Conservation (phyloP, 2,113 vertebrate genomes). For the Plotosus lineatus region DNA sequence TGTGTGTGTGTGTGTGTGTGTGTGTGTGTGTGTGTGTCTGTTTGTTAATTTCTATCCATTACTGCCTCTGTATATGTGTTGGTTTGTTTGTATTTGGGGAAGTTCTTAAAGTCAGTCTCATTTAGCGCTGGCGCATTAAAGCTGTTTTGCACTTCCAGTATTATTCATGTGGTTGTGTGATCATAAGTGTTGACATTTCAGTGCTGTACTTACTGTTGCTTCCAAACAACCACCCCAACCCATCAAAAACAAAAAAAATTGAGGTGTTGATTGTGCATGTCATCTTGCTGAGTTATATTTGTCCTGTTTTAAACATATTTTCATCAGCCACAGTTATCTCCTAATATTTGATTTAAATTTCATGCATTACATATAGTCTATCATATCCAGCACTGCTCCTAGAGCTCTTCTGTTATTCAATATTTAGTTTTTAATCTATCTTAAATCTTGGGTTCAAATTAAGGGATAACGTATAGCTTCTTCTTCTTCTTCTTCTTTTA, state of each 20-base stretch:
- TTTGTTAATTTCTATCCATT: not conserved
- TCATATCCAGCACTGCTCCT: not conserved
- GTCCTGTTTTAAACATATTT: not conserved
- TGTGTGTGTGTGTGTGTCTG: not conserved
- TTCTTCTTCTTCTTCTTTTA: too few species aligned
- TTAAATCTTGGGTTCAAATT: not conserved
- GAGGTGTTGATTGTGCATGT: not conserved
- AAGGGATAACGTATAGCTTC: too few species aligned
- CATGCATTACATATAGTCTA: not conserved
- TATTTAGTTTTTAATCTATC: not conserved
- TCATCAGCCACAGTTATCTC: not conserved
- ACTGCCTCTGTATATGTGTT: not conserved
- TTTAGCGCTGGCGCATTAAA: slow-evolving; percentile 47
- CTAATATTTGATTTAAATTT: not conserved
- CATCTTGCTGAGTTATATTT: not conserved
- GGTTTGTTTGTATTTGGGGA: not conserved
- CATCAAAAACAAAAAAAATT: too few species aligned
- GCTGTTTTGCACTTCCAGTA: slow-evolving; percentile 44
- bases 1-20: not conserved
- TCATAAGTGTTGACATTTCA: not conserved
- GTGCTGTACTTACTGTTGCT: not conserved
- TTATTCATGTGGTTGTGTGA: not conserved
- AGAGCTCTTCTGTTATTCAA: not conserved
- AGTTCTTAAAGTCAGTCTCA: not conserved
- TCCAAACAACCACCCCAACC: too few species aligned